phyloP scores from a whole-genome alignment of 2,113 vertebrate genomes.

The Scopus umbretta region DNA sequence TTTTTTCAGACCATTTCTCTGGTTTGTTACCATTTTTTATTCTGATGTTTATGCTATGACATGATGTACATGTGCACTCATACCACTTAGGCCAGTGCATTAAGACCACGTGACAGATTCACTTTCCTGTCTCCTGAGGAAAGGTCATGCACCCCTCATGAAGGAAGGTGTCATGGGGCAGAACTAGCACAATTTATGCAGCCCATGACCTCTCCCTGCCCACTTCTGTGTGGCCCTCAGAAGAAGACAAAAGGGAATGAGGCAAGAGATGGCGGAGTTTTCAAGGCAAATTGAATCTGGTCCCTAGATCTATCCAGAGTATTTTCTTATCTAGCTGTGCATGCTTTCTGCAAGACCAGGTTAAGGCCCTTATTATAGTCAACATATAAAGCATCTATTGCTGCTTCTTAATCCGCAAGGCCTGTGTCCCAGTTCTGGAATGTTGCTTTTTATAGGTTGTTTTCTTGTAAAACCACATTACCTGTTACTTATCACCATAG shows the following conservation, averaged over 20 bases:
- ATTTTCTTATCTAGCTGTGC: background rate
- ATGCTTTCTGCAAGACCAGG: background rate
- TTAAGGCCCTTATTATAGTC: background rate
- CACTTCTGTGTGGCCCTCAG: background rate
- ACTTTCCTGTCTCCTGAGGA: background rate
- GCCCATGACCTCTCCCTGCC: background rate
- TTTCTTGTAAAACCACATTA: background rate
- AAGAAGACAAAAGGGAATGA: background rate
- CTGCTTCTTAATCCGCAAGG: background rate
- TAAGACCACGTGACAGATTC: background rate
- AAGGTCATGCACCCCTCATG: background rate
- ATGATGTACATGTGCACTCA: background rate
- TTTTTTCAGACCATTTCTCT: background rate
- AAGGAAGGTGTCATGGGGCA: background rate
- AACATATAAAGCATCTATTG: background rate
- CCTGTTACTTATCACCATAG: background rate
- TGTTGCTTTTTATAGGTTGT: background rate
- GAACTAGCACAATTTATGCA: background rate
- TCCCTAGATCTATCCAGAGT: background rate
- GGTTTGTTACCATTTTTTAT: background rate
- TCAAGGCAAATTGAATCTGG: background rate
- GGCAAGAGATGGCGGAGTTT: background rate
- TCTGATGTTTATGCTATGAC: background rate
- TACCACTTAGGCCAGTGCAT: background rate
- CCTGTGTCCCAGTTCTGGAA: background rate